Evolutionary conservation across 2,888 invertebrate genomes (phyloP).

Genomic region (Dasysyrphus albostriatus): DNA sequence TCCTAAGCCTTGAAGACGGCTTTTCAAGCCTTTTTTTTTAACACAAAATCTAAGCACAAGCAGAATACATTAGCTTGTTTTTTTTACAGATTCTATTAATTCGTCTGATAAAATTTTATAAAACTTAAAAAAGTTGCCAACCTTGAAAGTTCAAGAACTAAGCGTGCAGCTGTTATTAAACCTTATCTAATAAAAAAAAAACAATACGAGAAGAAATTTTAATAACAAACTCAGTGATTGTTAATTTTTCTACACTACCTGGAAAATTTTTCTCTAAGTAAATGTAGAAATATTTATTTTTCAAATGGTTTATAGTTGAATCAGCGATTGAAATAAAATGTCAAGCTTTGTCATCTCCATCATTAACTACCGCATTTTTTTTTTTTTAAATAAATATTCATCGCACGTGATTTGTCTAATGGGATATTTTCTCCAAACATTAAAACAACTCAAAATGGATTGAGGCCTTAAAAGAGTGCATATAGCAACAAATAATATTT

Average conservation of each 20-base stretch:
- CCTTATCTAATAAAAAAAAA: conserved; percentile 18
- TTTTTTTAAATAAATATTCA: conserved; percentile 12
- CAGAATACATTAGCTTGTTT: neutral
- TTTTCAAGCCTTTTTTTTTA: too few species aligned
- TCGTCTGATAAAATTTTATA: neutral
- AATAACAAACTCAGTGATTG: neutral
- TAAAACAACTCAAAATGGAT: neutral
- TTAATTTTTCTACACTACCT: neutral
- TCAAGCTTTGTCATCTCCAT: conserved; percentile 38
- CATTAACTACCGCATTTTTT: neutral
- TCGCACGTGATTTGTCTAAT: conserved; percentile 20
- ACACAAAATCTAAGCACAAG: neutral
- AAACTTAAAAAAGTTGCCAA: conserved; percentile 8
- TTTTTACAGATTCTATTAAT: neutral
- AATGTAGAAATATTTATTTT: neutral
- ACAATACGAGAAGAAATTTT: conserved; percentile 10
- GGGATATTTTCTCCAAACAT: conserved; percentile 11
- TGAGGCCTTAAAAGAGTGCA: neutral
- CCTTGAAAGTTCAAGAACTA: conserved; percentile 20
- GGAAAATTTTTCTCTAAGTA: neutral
- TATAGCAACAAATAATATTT: neutral
- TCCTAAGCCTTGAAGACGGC: too few species aligned
- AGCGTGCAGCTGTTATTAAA: conserved; percentile 11
- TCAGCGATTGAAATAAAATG: conserved; percentile 41
- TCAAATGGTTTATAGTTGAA: conserved; percentile 28